Evolutionary conservation across 1,140 invertebrate genomes (phyloP), one percentile per base, ranked within the genome.

Genomic region (Solen grandis): DNA sequence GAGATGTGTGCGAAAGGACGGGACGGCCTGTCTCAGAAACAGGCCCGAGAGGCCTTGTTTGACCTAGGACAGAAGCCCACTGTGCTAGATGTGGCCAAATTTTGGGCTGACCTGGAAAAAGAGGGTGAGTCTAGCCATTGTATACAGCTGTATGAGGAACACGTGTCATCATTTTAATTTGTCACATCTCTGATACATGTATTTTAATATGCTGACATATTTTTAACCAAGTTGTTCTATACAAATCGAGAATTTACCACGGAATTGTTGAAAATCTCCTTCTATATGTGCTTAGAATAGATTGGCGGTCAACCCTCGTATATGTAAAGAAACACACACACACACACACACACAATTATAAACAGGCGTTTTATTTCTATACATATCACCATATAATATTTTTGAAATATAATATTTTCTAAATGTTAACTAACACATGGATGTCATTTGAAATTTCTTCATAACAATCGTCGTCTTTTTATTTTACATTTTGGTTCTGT

Each of bases 31-130:
- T 31, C 74, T 13, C 74, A 65, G 36, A 41, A 35, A 36, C 59
- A 77, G 25, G 62, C 74, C 14, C 31, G 46, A 41, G 57, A 4
- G 4, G 74, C 74, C 27, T 36, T 77, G 27, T 25, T 35, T 3
- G 41, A 29, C 25, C 50, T 77, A 16, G 74, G 74, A 19, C 59
- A 63, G 13, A 77, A 77, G 25, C 60, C 60, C 1, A 33, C 16
- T 25, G 16, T 33, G 3, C 46, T 77, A 52, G 74, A 77, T 16
- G 59, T 77, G 14, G 74, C 46, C 36, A 65, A 77, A 19, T 77
- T 66, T 33, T 77, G 74, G 74, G 52, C 38, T 29, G 74, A 77
- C 38, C 5, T 35, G n/a, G 74, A 77, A 25, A 65, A 66, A 77
- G 5, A 27, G 25, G 74, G 74, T 77, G 57, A 46, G 55, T 25